Evolutionary conservation across 2,113 vertebrate species (phyloP), one percentile per base, ranked within the genome.

Genomic region (Rissa tridactyla): DNA sequence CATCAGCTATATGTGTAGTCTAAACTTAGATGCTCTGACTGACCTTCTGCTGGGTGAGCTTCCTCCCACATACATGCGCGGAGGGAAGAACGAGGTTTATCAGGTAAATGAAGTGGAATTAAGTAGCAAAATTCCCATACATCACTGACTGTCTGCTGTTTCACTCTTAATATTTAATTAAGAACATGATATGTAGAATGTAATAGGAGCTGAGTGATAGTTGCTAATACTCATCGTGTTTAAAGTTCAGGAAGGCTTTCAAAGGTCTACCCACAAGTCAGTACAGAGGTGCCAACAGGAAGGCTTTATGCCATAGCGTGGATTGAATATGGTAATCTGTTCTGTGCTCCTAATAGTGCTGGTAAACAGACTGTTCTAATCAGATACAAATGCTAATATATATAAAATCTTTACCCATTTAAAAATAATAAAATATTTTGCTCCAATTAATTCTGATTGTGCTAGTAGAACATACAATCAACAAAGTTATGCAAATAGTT

Each of bases 401-500:
- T 95, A 93, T 93, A 95, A 95, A 97, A 97, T 95, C 97, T 97
- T 97, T 96, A 97, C 96, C 97, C 88, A 97, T 96, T 98, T 97
- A 97, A 97, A 97, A 97, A 97, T 97, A 97, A 96, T 92, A 96
- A 97, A 97, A 97, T 96, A 97, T 97, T 98, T 97, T 25, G 17
- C 92, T 95, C 93, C 96, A 96, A 97, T 98, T 97, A 97, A 97
- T 98, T 97, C 96, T 96, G 96, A 94, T 96, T 97, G 96, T 97
- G 94, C 92, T 94, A 88, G 96, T 97, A 97, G 82, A 97, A 94
- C 95, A 89, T 94, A 93, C 88, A 97, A 98, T 97, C 97, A 97
- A 94, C 97, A 82, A 60, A 84, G 94, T 91, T 97, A 97, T 98
- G 98, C 96, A 98, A 97, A 97, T 97, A 96, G 97, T 95, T 98